These are phyloP conservation scores for Limosa lapponica DNA, from an alignment of 2,797 vertebrate genomes.

Conservation along the genomic window DNA sequence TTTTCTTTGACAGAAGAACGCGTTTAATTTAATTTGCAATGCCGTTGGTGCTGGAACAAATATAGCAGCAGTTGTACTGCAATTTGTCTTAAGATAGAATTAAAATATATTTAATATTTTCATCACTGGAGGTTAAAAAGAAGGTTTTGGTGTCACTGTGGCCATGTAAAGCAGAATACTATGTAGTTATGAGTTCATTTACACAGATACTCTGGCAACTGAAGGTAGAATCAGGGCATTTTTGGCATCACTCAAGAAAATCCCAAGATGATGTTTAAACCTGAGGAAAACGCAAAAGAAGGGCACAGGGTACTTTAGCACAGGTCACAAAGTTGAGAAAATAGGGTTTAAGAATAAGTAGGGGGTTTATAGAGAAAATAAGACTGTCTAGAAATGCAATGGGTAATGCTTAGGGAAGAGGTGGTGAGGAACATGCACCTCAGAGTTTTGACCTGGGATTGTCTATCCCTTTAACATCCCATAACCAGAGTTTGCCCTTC, in stretches of 20 bases:
- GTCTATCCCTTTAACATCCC: background rate
- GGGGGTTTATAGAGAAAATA: background rate
- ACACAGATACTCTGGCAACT: background rate
- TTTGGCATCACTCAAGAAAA: background rate
- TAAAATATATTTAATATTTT: slow-evolving; percentile 20
- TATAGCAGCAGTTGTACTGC: background rate
- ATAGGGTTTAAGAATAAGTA: background rate
- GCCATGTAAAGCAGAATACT: background rate
- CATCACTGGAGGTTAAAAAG: background rate
- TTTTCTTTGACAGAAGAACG: slow-evolving; percentile 40
- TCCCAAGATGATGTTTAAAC: background rate
- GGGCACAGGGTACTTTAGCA: background rate
- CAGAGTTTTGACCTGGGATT: background rate
- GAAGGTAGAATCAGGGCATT: background rate
- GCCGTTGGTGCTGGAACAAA: slow-evolving; percentile 43
- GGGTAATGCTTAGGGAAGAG: background rate
- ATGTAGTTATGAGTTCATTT: background rate
- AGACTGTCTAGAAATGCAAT: background rate
- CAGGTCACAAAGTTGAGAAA: background rate
- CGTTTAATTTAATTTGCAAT: slow-evolving; percentile 49
- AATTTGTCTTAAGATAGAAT: background rate
- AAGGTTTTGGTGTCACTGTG: background rate
- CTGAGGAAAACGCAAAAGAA: background rate
- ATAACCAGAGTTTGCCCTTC: accelerated
- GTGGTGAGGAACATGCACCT: background rate